Base-by-base conservation (phyloP, 2,888 invertebrate species). In the Perdita meconis region DNA sequence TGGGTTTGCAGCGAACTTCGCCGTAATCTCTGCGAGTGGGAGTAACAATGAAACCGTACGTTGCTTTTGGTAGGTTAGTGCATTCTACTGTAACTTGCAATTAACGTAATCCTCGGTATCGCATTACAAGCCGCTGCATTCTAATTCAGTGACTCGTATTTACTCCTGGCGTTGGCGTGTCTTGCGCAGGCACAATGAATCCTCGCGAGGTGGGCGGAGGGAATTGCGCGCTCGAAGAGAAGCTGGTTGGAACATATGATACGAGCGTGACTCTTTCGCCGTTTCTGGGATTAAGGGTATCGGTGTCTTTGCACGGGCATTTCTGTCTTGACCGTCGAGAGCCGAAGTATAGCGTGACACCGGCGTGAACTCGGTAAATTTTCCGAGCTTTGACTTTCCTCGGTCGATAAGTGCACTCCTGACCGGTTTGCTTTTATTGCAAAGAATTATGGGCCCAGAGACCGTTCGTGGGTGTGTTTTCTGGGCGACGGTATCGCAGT, bases 21-120 rank as follows among this genome's bases (percentile, higher is more conserved):
- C 59, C 24, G 16, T 40, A 59, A 47, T 56, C 24, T 10, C 24
- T 10, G 12, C 22, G 16, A 13, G 5, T 1, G 8, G 3, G 30
- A 44, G 3, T 22, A 19, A 16, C 44, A 13, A 66, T 13, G 36
- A 24, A 47, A 66, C n/a, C 22, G 12, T 10, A 1, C 30, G 44
- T 44, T 36, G 36, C 22, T 26, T 0, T 0, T 10, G 16, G 12
- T 24, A 12, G 8, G 24, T 10, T 1, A 12, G 3, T 5, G 24
- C n/a, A 36, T 12, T 16, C 34, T 5, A 36, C 24, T 13, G 57
- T 24, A 22, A 22, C 57, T 44, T 8, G 6, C 53, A 30, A 16
- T 30, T 60, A 60, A 34, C 22, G 16, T 57, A 67, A 67, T 51
- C 40, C 30, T 5, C 3, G 8, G 34, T 57, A 50, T 70, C 56